phyloP scores from a whole-genome alignment of 1,140 invertebrate genomes.

The Notospermus geniculatus region DNA sequence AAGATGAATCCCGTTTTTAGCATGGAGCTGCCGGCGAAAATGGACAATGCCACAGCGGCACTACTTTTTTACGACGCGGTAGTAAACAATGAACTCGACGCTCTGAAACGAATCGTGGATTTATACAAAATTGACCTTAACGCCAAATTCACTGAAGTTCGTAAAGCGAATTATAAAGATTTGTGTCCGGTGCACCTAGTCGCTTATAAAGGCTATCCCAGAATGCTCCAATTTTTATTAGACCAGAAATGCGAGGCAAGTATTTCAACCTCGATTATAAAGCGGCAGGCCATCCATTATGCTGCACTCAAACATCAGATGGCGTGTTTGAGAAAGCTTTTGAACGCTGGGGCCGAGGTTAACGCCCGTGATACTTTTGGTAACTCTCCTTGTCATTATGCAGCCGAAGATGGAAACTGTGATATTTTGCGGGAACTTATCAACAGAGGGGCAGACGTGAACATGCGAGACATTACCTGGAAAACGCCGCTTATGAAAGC shows the following conservation, averaged over 20 bases:
- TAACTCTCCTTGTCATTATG: constrained; percentile 54
- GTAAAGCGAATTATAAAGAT: constrained; percentile 52
- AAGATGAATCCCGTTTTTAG: too few relatives aligned
- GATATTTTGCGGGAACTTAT: constrained; percentile 51
- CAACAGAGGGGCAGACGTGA: constrained; percentile 45
- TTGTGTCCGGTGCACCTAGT: constrained; percentile 53
- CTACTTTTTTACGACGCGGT: constrained; percentile 55
- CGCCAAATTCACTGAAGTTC: constrained; percentile 52
- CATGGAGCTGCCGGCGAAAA: too few relatives aligned
- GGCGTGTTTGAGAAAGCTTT: constrained; percentile 49
- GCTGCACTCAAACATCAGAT: constrained; percentile 52
- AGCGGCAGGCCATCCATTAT: constrained; percentile 51
- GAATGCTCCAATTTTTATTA: constrained; percentile 54
- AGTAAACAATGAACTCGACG: constrained; percentile 50
- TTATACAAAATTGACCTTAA: constrained; percentile 54
- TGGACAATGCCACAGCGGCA: constrained; percentile 36
- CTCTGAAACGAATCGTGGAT: constrained; percentile 47
- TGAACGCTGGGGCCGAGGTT: constrained; percentile 49
- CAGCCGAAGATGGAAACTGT: constrained; percentile 53
- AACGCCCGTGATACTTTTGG: constrained; percentile 54
- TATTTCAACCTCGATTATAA: constrained; percentile 46
- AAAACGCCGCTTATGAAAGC: constrained; percentile 57
- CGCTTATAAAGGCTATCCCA: constrained; percentile 50
- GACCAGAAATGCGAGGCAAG: constrained; percentile 54
- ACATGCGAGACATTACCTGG: constrained; percentile 53